Conservation (phyloP, 2,888 invertebrate species). For the Agrochola litura region DNA sequence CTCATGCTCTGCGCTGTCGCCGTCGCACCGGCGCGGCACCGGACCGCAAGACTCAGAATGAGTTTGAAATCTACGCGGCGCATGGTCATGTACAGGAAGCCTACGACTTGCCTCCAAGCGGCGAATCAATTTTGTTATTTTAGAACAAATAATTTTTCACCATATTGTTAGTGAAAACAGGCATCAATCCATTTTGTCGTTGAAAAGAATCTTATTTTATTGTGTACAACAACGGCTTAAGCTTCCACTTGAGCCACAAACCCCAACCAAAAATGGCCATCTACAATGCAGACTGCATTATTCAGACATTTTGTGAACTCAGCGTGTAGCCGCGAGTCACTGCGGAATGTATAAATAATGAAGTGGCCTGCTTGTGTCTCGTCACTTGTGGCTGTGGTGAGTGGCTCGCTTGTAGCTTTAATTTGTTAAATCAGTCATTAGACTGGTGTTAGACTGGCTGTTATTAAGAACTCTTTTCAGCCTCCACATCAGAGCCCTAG, state of each 20-base stretch:
- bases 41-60: too few species aligned
- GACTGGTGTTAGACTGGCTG: neutral
- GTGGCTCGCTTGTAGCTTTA: constrained; percentile 15
- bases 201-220: neutral
- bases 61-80: too few species aligned
- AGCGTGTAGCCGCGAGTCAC: constrained; percentile 12
- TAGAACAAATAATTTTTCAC: too few species aligned
- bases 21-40: too few species aligned
- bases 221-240: neutral
- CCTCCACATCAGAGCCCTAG: neutral
- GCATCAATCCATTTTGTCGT: neutral
- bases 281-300: constrained; percentile 38
- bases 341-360: constrained; percentile 51
- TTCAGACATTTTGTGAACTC: constrained; percentile 39
- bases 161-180: too few species aligned
- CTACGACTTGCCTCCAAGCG: too few species aligned
- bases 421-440: constrained; percentile 23
- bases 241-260: neutral
- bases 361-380: constrained; percentile 23
- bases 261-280: constrained; percentile 21
- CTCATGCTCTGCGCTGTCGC: too few species aligned
- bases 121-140: too few species aligned
- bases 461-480: neutral
- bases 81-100: too few species aligned
- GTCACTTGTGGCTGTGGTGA: constrained; percentile 45